Percentiles rank a stretch among this genome's conserved stretches.
Evolutionary conservation across 2,113 vertebrate species (phyloP).

Genomic region (Gavia stellata): DNA sequence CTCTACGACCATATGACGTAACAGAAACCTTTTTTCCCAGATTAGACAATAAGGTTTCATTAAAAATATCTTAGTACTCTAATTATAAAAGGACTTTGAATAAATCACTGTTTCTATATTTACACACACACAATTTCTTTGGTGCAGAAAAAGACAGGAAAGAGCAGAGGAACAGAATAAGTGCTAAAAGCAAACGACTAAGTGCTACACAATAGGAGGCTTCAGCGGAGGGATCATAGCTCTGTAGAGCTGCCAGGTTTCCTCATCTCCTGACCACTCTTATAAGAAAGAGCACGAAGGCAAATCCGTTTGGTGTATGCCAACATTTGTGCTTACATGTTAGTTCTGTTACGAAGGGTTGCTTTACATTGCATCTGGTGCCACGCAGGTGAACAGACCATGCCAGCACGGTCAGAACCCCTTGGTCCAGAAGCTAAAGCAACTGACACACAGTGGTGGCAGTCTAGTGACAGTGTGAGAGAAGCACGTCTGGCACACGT

Average conservation of each 20-base stretch:
- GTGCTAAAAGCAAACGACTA: background rate
- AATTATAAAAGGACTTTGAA: constrained; percentile 27
- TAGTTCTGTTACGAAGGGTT: background rate
- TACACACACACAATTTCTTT: constrained; percentile 38
- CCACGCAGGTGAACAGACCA: background rate
- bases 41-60: background rate
- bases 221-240: background rate
- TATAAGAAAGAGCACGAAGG: background rate
- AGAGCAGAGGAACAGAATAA: background rate
- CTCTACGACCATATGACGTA: background rate
- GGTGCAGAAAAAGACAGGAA: constrained; percentile 13
- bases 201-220: background rate
- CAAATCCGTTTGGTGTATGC: background rate
- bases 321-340: background rate
- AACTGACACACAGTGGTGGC: background rate
- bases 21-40: background rate
- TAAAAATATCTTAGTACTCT: constrained; percentile 7
- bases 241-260: background rate
- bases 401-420: background rate
- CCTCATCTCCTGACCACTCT: background rate
- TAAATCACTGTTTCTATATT: background rate
- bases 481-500: background rate
- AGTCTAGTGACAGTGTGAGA: background rate
- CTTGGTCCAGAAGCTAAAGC: background rate
- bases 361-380: background rate